phyloP scores from a whole-genome alignment of 2,113 vertebrate genomes.

The Beaufortia kweichowensis region DNA sequence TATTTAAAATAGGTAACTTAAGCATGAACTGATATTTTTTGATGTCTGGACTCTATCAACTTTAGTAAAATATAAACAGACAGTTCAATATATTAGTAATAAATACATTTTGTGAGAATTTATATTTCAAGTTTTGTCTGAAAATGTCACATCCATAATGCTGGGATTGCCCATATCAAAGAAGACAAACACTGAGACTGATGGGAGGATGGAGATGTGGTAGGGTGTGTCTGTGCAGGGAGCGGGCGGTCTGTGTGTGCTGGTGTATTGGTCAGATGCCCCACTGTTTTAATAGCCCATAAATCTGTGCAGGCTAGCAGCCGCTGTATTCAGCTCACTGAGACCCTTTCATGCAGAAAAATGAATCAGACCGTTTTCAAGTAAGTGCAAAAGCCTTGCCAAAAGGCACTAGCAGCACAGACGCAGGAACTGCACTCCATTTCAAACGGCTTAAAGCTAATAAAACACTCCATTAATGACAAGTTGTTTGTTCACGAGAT shows the following conservation, averaged over 20 bases:
- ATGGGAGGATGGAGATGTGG: constrained; percentile 51
- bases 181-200: too few species aligned
- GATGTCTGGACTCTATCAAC: too few species aligned
- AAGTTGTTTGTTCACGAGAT: constrained; percentile 80
- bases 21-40: too few species aligned
- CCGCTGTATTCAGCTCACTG: constrained; percentile 80
- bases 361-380: constrained; percentile 91
- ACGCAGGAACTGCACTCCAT: constrained; percentile 62
- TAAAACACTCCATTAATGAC: constrained; percentile 89
- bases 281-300: constrained; percentile 95
- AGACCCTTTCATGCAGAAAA: constrained; percentile 93
- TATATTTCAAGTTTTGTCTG: too few species aligned
- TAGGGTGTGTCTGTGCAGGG: constrained; percentile 1
- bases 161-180: too few species aligned
- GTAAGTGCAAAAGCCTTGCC: constrained; percentile 75
- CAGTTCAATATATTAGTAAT: too few species aligned
- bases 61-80: too few species aligned
- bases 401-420: constrained; percentile 66
- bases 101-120: too few species aligned
- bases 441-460: constrained; percentile 71
- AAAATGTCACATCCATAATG: too few species aligned
- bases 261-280: constrained; percentile 80
- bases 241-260: constrained; percentile 53
- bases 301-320: constrained; percentile 89
- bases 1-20: too few species aligned